Evolutionary conservation across 2,113 vertebrate genomes (phyloP).

Genomic region (Orthonyx spaldingii): DNA sequence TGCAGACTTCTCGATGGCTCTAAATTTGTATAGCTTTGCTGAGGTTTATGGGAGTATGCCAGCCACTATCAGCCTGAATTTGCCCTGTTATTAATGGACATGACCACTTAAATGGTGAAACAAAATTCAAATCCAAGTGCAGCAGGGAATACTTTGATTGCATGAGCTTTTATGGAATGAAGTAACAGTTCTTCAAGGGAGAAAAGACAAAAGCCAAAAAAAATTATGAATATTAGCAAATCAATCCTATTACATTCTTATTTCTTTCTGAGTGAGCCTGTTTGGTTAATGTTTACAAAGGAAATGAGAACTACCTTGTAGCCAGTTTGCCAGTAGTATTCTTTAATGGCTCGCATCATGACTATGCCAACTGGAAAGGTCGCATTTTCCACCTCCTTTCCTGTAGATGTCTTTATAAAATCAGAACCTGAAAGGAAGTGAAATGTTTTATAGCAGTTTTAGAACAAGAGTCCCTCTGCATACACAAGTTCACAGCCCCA

Average conservation of each 20-base stretch:
- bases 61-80: neutral
- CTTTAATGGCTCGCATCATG: constrained; percentile 91
- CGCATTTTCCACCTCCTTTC: constrained; percentile 93
- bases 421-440: constrained; percentile 83
- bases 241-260: neutral
- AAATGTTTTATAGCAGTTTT: constrained; percentile 1
- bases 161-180: neutral
- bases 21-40: neutral
- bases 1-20: neutral
- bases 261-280: neutral
- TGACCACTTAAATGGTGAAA: neutral
- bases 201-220: neutral
- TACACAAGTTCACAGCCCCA: neutral
- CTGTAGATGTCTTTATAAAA: constrained; percentile 98
- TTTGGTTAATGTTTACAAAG: neutral
- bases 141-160: accelerated
- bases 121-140: neutral
- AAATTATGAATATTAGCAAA: neutral
- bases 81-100: neutral
- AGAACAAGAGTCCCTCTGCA: neutral
- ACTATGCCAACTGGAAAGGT: constrained; percentile 91
- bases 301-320: constrained; percentile 78
- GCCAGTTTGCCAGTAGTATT: constrained; percentile 88
- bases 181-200: neutral
- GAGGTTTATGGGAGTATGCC: neutral